Conservation (phyloP, 2,797 vertebrate species). For the Pipistrellus pipistrellus region DNA sequence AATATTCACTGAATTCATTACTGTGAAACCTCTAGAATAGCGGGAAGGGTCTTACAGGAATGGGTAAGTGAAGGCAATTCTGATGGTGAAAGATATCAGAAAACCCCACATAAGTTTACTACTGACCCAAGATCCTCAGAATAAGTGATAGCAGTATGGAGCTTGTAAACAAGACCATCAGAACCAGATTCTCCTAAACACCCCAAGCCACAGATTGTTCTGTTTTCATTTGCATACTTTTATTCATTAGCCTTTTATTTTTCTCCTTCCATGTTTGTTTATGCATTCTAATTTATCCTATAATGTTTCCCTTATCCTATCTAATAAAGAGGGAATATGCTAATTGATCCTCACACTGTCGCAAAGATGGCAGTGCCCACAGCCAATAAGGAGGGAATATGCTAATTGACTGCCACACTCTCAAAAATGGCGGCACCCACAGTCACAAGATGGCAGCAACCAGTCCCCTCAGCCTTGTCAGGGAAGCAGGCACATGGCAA, state of each 20-base stretch:
- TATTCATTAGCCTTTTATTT: background rate
- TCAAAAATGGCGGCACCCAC: no score
- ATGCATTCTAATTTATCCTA: background rate
- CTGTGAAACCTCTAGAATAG: background rate
- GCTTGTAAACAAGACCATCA: background rate
- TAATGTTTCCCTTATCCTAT: background rate
- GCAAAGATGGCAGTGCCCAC: no score
- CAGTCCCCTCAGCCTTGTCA: no score
- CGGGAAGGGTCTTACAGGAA: background rate
- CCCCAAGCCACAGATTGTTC: background rate
- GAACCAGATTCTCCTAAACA: background rate
- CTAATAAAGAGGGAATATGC: no score
- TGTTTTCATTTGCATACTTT: background rate
- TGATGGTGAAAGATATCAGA: background rate
- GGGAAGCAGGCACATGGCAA: no score
- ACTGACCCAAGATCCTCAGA: background rate
- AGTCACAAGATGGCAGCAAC: no score
- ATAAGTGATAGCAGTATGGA: background rate
- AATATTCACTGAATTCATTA: background rate
- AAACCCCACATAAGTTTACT: background rate
- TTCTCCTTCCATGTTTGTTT: background rate
- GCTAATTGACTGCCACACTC: no score
- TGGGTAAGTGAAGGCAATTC: background rate
- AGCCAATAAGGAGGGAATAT: no score
- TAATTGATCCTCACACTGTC: no score